Evolutionary conservation across 2,888 invertebrate species (phyloP), one percentile per base, ranked within the genome.

Genomic region (Tupiocoris notatus): DNA sequence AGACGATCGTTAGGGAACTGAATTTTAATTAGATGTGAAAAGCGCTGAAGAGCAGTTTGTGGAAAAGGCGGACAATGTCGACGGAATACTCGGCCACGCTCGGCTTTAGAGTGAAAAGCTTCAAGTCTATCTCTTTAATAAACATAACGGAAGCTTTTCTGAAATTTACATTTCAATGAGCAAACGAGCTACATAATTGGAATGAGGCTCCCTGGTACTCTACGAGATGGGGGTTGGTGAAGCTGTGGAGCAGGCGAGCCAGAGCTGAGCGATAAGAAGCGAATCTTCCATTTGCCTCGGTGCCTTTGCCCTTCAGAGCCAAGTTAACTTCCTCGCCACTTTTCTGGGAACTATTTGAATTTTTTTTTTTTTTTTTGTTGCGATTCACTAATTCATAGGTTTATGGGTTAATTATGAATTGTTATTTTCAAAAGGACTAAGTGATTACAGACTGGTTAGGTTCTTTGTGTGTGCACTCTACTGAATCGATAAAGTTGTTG

Each of bases 111-210:
- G n/a, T n/a, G n/a, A n/a, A n/a, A n/a, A n/a, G n/a, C n/a, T n/a
- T n/a, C n/a, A n/a, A n/a, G n/a, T 20, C 70, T 57, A 65, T 65
- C 57, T 18, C 59, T 70, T 70, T 70, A 70, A 70, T 70, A 70
- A 70, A 70, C 70, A 70, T 70, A 70, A 70, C 70, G 70, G 70
- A 12, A 70, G 70, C 70, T 70, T 39, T 70, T 70, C 70, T 70
- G 22, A 70, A 70, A 70, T 70, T 70, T 70, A 70, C 70, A 70
- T 70, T 70, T 70, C 58, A 70, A 70, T 70, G 70, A 70, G 70
- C 70, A 70, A 70, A 70, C 70, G 70, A 70, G 70, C 70, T 59
- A 70, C 70, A 70, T 70, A 70, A 70, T 70, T 70, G 70, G 70
- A 70, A 12, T 39, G 67, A 67, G 56, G 70, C 57, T 56, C 68